Evolutionary conservation across 2,113 vertebrate species (phyloP).

Genomic region (Lasiurus borealis): DNA sequence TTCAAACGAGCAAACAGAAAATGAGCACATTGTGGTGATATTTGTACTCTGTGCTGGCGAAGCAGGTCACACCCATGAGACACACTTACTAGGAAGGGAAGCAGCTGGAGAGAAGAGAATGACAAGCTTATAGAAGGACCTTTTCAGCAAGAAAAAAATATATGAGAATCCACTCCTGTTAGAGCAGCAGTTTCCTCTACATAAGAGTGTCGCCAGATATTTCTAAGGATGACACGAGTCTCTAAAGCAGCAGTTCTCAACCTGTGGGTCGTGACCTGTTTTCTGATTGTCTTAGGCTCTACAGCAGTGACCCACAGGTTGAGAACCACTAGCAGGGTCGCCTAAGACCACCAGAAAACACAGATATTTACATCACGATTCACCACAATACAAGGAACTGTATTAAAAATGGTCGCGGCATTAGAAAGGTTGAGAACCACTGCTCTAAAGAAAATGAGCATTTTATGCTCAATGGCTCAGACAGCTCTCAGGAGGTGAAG

Average conservation of each 20-base stretch:
- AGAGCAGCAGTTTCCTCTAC: not conserved
- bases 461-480: conserved; percentile 29
- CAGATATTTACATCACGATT: no score
- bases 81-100: not conserved
- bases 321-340: no score
- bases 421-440: no score
- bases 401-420: no score
- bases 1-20: not conserved
- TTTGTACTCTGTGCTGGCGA: not conserved
- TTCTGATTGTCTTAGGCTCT: no score
- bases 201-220: not conserved
- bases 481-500: not conserved
- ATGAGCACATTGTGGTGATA: not conserved
- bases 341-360: no score
- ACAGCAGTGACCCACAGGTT: no score
- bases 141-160: not conserved
- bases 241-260: no score
- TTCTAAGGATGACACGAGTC: no score
- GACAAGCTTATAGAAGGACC: not conserved
- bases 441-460: conserved; percentile 27
- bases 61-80: not conserved
- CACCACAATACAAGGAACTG: no score
- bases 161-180: not conserved
- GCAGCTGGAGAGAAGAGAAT: not conserved
- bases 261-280: no score